These are phyloP conservation scores for Polymixis flavicincta DNA, from an alignment of 2,888 invertebrate species.

Conservation along the genomic window DNA sequence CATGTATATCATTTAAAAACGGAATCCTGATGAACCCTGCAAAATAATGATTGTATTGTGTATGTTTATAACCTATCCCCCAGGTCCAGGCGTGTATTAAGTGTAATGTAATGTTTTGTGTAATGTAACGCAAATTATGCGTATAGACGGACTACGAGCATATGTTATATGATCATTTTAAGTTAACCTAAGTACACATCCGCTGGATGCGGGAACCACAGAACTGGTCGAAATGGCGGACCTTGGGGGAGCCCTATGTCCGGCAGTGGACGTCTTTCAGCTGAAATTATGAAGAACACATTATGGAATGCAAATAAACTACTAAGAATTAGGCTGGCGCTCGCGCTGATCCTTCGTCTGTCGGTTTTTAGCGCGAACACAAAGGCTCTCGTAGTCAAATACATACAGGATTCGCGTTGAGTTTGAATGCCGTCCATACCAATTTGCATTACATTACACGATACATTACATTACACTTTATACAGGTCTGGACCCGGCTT, in stretches of 20 bases:
- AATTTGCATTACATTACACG: not conserved
- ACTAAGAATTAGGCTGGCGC: not conserved
- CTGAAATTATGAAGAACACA: too few relatives aligned
- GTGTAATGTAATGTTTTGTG: not conserved
- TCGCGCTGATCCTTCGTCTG: not conserved
- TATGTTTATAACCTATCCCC: not conserved
- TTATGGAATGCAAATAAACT: too few relatives aligned
- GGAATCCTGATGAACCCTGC: not conserved
- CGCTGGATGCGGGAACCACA: too few relatives aligned
- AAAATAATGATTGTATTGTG: not conserved
- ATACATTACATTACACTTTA: not conserved
- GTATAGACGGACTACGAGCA: too few relatives aligned
- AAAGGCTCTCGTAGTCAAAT: not conserved
- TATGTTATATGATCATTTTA: too few relatives aligned
- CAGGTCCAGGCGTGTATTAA: not conserved
- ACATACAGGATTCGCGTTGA: not conserved
- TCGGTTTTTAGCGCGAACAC: not conserved
- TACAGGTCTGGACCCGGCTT: not conserved
- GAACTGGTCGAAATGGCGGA: too few relatives aligned
- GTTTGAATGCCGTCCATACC: not conserved
- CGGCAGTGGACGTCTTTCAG: too few relatives aligned
- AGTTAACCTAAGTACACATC: too few relatives aligned
- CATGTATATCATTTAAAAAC: not conserved
- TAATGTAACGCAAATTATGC: not conserved
- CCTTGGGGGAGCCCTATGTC: too few relatives aligned